phyloP scores from a whole-genome alignment of 2,888 invertebrate species.

The Drosophila nr. fundita region DNA sequence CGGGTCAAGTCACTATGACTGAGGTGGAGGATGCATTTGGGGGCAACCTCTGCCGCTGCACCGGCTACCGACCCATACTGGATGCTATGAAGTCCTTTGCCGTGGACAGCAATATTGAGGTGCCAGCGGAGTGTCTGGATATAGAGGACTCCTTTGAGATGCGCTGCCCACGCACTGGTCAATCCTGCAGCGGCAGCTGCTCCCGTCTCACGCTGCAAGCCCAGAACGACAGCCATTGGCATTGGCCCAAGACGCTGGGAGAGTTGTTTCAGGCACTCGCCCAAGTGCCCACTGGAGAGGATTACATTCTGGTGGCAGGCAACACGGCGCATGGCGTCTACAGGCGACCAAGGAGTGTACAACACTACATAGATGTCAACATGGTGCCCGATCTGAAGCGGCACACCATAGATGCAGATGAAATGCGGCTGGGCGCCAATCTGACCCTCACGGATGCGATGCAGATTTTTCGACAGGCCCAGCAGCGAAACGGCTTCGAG shows the following conservation, averaged over 20 bases:
- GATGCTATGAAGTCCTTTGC: conserved; percentile 92
- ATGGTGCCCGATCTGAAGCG: conserved; percentile 87
- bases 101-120: conserved; percentile 86
- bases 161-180: conserved; percentile 73
- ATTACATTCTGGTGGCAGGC: conserved; percentile 91
- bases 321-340: conserved; percentile 91
- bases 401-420: conserved; percentile 80
- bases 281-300: conserved; percentile 67
- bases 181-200: conserved; percentile 82
- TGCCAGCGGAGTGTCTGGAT: conserved; percentile 85
- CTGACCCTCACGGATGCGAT: conserved; percentile 86
- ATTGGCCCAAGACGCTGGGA: conserved; percentile 71
- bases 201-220: conserved; percentile 11
- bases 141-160: conserved; percentile 82
- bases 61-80: conserved; percentile 91
- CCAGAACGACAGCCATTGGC: conserved; percentile 65
- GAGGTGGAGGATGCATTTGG: conserved; percentile 92
- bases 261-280: conserved; percentile 83
- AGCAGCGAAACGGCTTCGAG: conserved; percentile 85
- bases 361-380: conserved; percentile 88
- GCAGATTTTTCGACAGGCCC: conserved; percentile 81
- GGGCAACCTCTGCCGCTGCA: conserved; percentile 92
- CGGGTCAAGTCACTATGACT: conserved; percentile 86
- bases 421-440: conserved; percentile 81
- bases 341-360: conserved; percentile 75